Conservation (phyloP, 2,797 vertebrate genomes). For the Paramormyrops hopkinsi region DNA sequence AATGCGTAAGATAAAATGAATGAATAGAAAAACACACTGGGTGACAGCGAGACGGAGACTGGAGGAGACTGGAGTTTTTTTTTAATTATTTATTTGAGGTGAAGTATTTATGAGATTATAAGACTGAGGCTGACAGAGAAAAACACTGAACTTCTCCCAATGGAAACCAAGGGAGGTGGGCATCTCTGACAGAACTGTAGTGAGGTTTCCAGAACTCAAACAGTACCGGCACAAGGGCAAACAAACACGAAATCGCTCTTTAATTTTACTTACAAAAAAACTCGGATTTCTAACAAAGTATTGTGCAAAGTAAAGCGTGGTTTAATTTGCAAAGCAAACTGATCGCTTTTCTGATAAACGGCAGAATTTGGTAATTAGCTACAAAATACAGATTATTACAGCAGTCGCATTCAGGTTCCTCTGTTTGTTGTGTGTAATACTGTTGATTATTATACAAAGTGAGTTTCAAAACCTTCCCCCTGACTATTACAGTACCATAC, state of each 20-base stretch:
- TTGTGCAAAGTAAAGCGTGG: neutral
- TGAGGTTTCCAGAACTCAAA: neutral
- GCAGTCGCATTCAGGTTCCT: neutral
- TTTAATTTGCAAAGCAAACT: neutral
- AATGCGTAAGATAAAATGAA: neutral
- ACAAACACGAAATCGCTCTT: neutral
- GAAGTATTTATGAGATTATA: slow-evolving; percentile 14
- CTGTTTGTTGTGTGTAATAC: neutral
- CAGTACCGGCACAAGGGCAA: neutral
- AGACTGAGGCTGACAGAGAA: neutral
- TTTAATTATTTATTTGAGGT: neutral
- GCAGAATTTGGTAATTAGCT: neutral
- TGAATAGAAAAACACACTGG: slow-evolving; percentile 7
- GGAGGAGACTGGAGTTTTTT: neutral
- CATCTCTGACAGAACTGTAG: neutral
- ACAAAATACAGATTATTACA: neutral
- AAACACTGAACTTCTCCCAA: neutral
- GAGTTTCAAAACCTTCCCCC: neutral
- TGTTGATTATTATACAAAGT: neutral
- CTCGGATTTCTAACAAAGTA: neutral
- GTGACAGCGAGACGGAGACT: neutral
- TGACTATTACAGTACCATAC: neutral
- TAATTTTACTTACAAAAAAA: neutral
- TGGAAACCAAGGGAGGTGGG: neutral
- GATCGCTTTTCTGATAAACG: neutral